Evolutionary conservation across 1,140 invertebrate species (phyloP).

Genomic region (Propsilocerus akamusi): DNA sequence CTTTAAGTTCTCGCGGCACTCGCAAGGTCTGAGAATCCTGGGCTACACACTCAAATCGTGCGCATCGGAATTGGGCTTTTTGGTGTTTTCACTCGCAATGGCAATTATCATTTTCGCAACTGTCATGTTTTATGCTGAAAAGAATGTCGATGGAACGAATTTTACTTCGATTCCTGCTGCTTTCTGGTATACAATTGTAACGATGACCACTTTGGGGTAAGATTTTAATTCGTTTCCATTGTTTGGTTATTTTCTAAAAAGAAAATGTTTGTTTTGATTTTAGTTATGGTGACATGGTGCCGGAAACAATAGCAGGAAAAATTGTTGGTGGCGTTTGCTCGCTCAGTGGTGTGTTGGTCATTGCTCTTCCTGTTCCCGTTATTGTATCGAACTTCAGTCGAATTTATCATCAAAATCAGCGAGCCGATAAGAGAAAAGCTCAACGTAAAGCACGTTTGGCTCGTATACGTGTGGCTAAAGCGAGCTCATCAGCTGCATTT

Average conservation of each 20-base stretch:
- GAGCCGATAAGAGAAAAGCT: conserved; percentile 98
- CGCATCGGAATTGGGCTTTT: conserved; percentile 96
- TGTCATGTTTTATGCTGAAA: conserved; percentile 99
- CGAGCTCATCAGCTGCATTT: conserved; percentile 96
- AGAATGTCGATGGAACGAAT: conserved; percentile 85
- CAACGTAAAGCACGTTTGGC: conserved; percentile 98
- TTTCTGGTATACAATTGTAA: conserved; percentile 99
- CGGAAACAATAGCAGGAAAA: conserved; percentile 94
- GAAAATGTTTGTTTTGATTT: conserved; percentile 10
- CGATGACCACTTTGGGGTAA: conserved; percentile 98
- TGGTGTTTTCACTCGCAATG: conserved; percentile 98
- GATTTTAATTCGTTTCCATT: conserved; percentile 22
- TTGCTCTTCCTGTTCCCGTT: conserved; percentile 97
- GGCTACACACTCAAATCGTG: conserved; percentile 99
- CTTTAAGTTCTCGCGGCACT: conserved; percentile 99
- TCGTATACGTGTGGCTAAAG: conserved; percentile 94
- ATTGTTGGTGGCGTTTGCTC: conserved; percentile 98
- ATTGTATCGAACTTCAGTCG: conserved; percentile 99
- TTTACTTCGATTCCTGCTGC: conserved; percentile 98
- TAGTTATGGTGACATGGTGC: conserved; percentile 99
- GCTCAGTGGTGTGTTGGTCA: conserved; percentile 95
- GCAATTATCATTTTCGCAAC: conserved; percentile 99
- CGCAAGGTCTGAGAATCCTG: conserved; percentile 92
- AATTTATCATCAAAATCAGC: conserved; percentile 99
- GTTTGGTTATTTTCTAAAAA: background rate